Base-by-base conservation (phyloP, 2,113 vertebrate genomes). In the Camarhynchus parvulus region DNA sequence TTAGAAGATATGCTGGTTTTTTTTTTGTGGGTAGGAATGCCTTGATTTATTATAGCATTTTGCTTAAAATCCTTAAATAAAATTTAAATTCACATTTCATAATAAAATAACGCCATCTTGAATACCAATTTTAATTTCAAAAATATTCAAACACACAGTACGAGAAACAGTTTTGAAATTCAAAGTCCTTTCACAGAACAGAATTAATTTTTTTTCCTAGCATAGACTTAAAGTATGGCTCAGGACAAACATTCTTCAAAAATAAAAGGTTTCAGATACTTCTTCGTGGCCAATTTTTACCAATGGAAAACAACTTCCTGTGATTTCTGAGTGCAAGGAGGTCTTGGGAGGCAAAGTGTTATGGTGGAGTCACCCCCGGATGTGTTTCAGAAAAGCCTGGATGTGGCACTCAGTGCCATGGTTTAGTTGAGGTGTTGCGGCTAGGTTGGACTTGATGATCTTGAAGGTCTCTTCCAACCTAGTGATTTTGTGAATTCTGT, bases 111-210 rank as follows among this genome's bases (percentile, higher is more conserved):
- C 16, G 5, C 13, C 17, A 23, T 13, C 0, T 12, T 9, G 3
- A 63, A n/a, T 4, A 46, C 0, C 0, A 42, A 31, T 22, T 39
- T 67, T 62, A 17, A 35, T 49, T 75, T 27, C 2, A 18, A 37
- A 56, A 76, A 0, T 41, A n/a, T 30, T 53, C 8, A 50, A 64
- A 1, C 3, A 41, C 1, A 10, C 4, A 35, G 2, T 2, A 18
- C n/a, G 23, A 19, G 24, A 24, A 63, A 30, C 1, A 13, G 3
- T 18, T 28, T 28, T 50, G 39, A 56, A 63, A 55, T 31, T 28
- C 28, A 3, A 76, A 20, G 3, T 31, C 2, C 2, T 25, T 80
- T 53, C 1, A 2, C 11, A 25, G 10, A 53, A 44, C 70, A 69
- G 9, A 28, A 31, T 8, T 37, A 2, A 11, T 16, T 52, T 7